phyloP scores from a whole-genome alignment of 2,797 vertebrate genomes.

The Myotis pilosus region DNA sequence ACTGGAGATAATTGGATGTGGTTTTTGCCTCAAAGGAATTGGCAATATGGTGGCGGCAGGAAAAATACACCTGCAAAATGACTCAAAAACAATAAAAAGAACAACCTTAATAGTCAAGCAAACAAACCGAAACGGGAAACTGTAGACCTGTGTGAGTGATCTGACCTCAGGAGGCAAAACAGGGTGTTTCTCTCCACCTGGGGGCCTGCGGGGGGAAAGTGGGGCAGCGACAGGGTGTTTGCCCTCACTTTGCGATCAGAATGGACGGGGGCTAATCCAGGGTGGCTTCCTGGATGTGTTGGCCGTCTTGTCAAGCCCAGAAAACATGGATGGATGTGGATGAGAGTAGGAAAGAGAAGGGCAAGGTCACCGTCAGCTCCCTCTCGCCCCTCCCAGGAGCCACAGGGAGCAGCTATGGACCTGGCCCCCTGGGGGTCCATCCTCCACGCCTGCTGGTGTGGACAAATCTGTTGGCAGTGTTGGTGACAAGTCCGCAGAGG shows the following conservation, averaged over 20 bases:
- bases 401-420: background rate
- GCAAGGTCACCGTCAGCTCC: background rate
- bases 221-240: background rate
- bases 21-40: slow-evolving; percentile 21
- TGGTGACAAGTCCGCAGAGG: background rate
- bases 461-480: background rate
- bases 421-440: background rate
- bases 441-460: background rate
- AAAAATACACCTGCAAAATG: background rate
- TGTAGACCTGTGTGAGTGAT: no score
- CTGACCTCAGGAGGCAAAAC: no score
- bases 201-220: no score
- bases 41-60: background rate
- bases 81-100: background rate
- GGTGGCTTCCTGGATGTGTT: background rate
- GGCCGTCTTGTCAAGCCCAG: background rate
- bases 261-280: background rate
- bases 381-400: background rate
- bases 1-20: background rate
- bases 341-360: background rate
- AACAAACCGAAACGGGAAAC: no score
- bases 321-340: background rate
- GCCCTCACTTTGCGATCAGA: background rate
- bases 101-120: no score
- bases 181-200: no score